Conservation (phyloP, 1,140 invertebrate genomes). For the Calephelis nemesis region DNA sequence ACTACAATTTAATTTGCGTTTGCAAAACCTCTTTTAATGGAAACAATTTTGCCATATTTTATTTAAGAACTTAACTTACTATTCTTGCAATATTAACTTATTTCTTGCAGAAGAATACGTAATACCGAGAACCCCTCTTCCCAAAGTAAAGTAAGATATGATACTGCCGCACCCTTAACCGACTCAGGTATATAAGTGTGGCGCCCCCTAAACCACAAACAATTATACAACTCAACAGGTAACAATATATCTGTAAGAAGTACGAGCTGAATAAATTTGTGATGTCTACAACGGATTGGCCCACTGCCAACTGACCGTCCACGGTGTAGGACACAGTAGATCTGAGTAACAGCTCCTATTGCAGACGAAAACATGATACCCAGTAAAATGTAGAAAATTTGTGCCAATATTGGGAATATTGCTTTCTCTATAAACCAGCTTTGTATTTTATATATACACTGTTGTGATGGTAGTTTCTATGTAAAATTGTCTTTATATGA, state of each 20-base stretch:
- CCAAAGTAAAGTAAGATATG: too few relatives aligned
- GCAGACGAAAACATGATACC: constrained; percentile 23
- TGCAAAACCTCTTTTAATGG: too few relatives aligned
- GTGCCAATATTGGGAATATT: background rate
- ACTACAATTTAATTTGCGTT: too few relatives aligned
- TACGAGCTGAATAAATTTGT: constrained; percentile 36
- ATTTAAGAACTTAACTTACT: too few relatives aligned
- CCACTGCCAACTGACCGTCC: constrained; percentile 27
- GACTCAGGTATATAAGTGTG: too few relatives aligned
- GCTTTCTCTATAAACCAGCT: background rate
- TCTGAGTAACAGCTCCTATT: constrained; percentile 26
- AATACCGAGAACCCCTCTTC: too few relatives aligned
- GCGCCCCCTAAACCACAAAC: background rate
- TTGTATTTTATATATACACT: background rate
- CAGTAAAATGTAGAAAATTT: constrained; percentile 19
- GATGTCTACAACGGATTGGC: constrained; percentile 34
- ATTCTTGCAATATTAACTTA: too few relatives aligned
- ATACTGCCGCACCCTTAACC: too few relatives aligned
- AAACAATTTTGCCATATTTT: too few relatives aligned
- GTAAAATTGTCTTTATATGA: background rate
- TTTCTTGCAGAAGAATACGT: too few relatives aligned
- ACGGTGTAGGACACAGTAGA: constrained; percentile 28
- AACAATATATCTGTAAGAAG: constrained; percentile 13
- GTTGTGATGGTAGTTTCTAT: background rate
- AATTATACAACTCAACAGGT: constrained; percentile 40